Evolutionary conservation across 2,797 vertebrate genomes (phyloP).

Genomic region (Chrysocyon brachyurus): DNA sequence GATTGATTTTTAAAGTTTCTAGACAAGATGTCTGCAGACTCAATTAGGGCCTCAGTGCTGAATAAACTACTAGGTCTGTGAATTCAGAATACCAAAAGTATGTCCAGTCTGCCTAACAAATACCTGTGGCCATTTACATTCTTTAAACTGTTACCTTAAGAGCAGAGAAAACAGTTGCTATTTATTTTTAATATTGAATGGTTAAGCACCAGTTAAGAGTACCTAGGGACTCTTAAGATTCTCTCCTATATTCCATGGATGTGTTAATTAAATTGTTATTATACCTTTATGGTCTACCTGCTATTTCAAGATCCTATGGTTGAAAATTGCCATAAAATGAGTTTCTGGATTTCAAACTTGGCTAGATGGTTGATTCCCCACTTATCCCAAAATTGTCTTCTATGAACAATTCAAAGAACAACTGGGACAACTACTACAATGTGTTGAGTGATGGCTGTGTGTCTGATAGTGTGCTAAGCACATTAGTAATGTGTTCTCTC

Average conservation of each 20-base stretch:
- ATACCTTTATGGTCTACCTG: neutral
- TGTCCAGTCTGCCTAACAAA: neutral
- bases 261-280: neutral
- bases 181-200: constrained; percentile 31
- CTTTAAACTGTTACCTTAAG: neutral
- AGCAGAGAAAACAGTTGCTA: neutral
- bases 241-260: neutral
- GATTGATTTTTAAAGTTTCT: constrained; percentile 35
- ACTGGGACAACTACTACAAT: neutral
- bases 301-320: neutral
- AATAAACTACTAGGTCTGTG: neutral
- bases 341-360: neutral
- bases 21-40: constrained; percentile 2
- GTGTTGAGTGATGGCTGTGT: neutral
- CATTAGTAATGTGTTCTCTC: neutral
- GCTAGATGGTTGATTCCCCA: neutral
- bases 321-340: neutral
- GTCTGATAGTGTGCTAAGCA: neutral
- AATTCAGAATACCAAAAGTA: neutral
- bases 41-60: neutral
- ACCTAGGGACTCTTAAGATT: neutral
- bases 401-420: neutral
- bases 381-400: neutral
- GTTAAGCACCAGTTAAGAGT: neutral
- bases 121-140: neutral